Evolutionary conservation across 30 jellyfish, hydroid and myxozoan species (phyloP).

Genomic region (Rhopilema esculentum): DNA sequence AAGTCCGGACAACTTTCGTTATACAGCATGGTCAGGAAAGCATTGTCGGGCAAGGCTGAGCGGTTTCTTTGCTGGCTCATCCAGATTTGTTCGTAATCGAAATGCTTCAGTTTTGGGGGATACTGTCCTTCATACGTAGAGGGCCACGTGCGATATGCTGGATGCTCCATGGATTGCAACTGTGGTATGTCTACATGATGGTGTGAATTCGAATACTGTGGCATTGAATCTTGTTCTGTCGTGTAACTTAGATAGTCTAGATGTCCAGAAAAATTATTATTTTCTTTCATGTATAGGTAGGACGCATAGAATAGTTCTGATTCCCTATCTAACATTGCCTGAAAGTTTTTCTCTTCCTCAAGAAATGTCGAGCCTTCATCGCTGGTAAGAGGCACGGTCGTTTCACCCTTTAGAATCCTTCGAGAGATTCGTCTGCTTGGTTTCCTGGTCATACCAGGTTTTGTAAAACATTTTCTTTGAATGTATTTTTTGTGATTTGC

Average conservation of each 20-base stretch:
- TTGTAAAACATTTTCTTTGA: slow-evolving; percentile 46
- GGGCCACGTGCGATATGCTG: slow-evolving; percentile 1
- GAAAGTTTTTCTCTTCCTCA: slow-evolving; percentile 26
- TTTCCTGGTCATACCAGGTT: slow-evolving; percentile 6
- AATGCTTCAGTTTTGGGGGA: slow-evolving; percentile 45
- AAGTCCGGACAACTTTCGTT: slow-evolving; percentile 8
- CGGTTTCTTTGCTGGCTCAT: slow-evolving; percentile 36
- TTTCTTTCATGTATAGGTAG: slow-evolving; percentile 16
- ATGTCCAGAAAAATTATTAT: neutral
- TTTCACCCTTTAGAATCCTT: neutral
- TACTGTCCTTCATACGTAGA: slow-evolving; percentile 1
- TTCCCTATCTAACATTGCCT: slow-evolving; percentile 44
- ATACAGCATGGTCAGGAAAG: slow-evolving; percentile 14
- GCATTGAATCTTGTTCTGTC: neutral
- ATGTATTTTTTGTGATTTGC: slow-evolving; percentile 40
- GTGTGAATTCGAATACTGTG: neutral
- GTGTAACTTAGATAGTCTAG: neutral
- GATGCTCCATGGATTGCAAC: neutral
- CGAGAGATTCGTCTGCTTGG: neutral
- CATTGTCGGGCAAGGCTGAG: neutral
- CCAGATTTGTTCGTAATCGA: slow-evolving; percentile 26
- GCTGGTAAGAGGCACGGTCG: neutral
- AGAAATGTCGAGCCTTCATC: slow-evolving; percentile 7
- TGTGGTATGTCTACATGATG: neutral
- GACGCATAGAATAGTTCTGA: slow-evolving; percentile 29